phyloP scores from a whole-genome alignment of 2,113 vertebrate species.

The Hiodon tergisus region DNA sequence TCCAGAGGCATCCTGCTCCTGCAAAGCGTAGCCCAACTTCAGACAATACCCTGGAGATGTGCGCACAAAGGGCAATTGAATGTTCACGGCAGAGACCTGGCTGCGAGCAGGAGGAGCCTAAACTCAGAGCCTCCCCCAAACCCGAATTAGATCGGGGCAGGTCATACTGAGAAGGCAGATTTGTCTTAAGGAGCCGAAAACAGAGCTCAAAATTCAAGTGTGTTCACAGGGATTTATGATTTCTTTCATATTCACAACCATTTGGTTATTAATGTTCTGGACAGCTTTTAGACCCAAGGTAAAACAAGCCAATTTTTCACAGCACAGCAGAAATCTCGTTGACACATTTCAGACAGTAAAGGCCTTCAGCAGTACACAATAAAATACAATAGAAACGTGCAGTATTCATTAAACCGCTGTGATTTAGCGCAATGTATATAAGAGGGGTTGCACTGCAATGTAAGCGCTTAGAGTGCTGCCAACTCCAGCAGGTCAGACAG shows the following conservation, averaged over 20 bases:
- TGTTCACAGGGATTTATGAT: no score
- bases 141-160: conserved; percentile 74
- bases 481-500: conserved; percentile 89
- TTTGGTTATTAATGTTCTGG: no score
- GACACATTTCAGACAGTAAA: no score
- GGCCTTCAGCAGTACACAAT: no score
- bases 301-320: no score
- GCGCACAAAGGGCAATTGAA: conserved; percentile 97
- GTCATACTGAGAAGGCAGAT: conserved; percentile 88
- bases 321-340: background rate
- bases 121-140: conserved; percentile 81
- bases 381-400: no score
- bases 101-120: conserved; percentile 82
- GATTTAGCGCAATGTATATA: no score
- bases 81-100: conserved; percentile 94
- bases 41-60: conserved; percentile 92
- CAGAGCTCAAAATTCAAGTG: background rate
- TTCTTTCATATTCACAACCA: no score
- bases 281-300: no score
- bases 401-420: no score
- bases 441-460: no score
- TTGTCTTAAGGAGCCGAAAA: conserved; percentile 84
- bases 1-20: conserved; percentile 86
- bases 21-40: conserved; percentile 89
- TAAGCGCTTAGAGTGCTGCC: conserved; percentile 87